Evolutionary conservation across 1,140 invertebrate species (phyloP), one percentile per base, ranked within the genome.

Genomic region (Lepidurus apus): DNA sequence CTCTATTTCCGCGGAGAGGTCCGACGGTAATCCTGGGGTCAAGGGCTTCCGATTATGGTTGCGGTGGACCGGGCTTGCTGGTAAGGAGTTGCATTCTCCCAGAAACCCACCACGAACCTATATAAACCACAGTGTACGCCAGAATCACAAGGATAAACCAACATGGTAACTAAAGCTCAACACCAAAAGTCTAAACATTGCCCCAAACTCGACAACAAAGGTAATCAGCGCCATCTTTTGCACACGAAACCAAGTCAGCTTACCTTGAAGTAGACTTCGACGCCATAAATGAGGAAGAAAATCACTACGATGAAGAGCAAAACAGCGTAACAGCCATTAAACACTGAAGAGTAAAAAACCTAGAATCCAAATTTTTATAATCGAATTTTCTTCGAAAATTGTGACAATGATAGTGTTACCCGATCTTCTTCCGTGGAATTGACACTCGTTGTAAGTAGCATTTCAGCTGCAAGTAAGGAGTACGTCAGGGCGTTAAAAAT

Each of bases 211-310:
- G 42, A 75, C 34, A n/a, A 21, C 8, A 75, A 75, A 21, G 43
- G 43, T 47, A 11, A 47, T 47, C 17, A 65, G 21, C 53, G 21
- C 53, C 17, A n/a, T 65, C 13, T 65, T 7, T 65, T 13, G 21
- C 53, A 65, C 6, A 65, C 13, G 13, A 17, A 65, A 65, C 53
- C 21, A 21, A 21, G 1, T 65, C 1, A 17, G 82, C 83, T 87
- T 85, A 97, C 93, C 90, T 97, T 97, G 83, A 97, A 96, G 84
- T 92, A 97, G 1, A 97, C 95, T 87, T 97, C 94, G 10, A 97
- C 93, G 42, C 95, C 95, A 85, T 97, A 98, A 77, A 97, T 95
- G 44, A 98, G 89, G 85, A 97, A 97, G 86, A 97, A 96, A 8
- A 96, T 88, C 42, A 97, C 94, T 42, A 95, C 93, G 76, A 97